Evolutionary conservation across 2,113 vertebrate genomes (phyloP).

Genomic region (Sigmodon hispidus): DNA sequence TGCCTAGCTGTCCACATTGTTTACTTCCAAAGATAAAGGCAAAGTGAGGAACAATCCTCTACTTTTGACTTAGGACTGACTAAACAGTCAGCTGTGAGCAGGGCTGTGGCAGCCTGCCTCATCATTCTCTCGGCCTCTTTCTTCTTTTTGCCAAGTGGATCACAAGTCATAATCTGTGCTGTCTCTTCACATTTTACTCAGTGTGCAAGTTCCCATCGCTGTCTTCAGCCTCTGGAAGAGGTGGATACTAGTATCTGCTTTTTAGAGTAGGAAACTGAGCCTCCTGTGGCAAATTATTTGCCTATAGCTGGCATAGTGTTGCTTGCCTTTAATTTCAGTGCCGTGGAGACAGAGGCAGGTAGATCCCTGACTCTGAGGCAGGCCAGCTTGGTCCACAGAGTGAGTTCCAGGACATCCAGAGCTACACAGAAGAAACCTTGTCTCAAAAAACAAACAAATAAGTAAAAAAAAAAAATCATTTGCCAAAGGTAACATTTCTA

Average conservation of each 20-base stretch:
- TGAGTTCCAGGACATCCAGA: not conserved
- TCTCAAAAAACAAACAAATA: not conserved
- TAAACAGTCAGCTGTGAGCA: not conserved
- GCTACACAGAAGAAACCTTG: not conserved
- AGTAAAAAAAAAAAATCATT: not conserved
- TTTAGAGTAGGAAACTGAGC: conserved; percentile 27
- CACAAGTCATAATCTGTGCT: conserved; percentile 10
- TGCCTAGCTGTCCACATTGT: conserved; percentile 38
- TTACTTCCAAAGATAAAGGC: conserved; percentile 34
- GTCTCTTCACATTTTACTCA: not conserved
- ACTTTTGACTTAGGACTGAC: not conserved
- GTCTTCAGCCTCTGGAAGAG: not conserved
- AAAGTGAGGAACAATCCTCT: not conserved
- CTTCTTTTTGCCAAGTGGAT: conserved; percentile 19
- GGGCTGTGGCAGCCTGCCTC: not conserved
- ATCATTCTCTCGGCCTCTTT: not conserved
- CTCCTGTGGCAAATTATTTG: conserved; percentile 32
- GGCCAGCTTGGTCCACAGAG: not conserved
- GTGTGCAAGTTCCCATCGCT: not conserved
- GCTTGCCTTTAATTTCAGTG: not conserved
- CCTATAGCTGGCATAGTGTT: not conserved
- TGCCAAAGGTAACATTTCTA: not conserved
- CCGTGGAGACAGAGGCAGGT: not conserved
- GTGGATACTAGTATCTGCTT: not conserved
- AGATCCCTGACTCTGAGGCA: not conserved